phyloP scores from a whole-genome alignment of 2,888 invertebrate genomes.

The Microctonus brassicae region DNA sequence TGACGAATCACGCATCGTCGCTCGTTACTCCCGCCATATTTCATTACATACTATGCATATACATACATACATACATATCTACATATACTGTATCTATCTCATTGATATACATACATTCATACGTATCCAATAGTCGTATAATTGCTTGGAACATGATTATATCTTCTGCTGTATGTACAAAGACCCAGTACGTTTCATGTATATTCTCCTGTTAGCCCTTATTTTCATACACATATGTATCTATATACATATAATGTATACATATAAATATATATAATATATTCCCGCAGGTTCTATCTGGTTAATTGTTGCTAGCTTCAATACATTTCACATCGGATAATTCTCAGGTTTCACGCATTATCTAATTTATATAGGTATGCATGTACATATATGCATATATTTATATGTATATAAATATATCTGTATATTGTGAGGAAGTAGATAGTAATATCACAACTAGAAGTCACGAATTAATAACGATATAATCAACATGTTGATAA shows the following conservation, averaged over 20 bases:
- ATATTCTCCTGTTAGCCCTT: neutral
- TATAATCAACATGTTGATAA: neutral
- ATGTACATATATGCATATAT: neutral
- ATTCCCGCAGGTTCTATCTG: neutral
- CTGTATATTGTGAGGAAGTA: neutral
- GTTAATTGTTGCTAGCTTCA: constrained; percentile 11
- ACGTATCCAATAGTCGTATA: constrained; percentile 5
- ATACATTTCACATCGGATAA: constrained; percentile 2
- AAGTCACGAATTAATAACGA: neutral
- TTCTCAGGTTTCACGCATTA: neutral
- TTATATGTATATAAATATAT: too few relatives aligned
- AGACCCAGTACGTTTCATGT: neutral
- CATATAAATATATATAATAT: neutral
- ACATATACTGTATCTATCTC: neutral
- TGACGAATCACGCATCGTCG: constrained; percentile 29
- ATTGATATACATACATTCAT: neutral
- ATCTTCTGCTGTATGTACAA: neutral
- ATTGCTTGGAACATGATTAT: constrained; percentile 21
- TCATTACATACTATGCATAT: too few relatives aligned
- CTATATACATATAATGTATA: too few relatives aligned
- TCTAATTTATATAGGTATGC: neutral
- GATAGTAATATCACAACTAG: neutral
- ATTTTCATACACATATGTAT: neutral
- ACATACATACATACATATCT: neutral
- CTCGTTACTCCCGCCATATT: constrained; percentile 21